Evolutionary conservation across 2,888 invertebrate genomes (phyloP), one percentile per base, ranked within the genome.

Genomic region (Hirtodrosophila alboralis): DNA sequence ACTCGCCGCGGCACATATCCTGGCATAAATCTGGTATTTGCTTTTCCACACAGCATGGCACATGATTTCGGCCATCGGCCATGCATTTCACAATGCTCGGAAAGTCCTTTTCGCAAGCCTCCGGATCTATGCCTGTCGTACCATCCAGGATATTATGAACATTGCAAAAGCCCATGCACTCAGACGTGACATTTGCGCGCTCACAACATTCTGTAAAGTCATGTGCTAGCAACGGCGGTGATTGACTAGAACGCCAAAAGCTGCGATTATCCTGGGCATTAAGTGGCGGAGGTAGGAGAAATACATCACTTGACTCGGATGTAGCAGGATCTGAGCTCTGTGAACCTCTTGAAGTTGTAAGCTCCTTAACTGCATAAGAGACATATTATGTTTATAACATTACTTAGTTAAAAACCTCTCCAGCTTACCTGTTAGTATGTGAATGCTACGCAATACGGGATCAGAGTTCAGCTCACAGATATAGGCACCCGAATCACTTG

Each of bases 151-250:
- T 95, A 49, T 94, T 94, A 86, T 95, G 95, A 16, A 96, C 78
- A 85, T 95, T 95, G 91, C 96, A 96, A 90, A 96, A 96, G 38
- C 96, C 96, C 53, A 95, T 92, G 86, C 96, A 96, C 36, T 92
- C 90, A 7, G 91, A 89, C n/a, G 94, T 93, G 1, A 96, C 95
- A 84, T 95, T 95, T 61, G 93, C 92, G 2, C 91, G 89, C 4
- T 94, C 86, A 80, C 96, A 96, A 89, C 96, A 96, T 75, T 95
- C 94, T 0, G 95, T 96, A 90, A 96, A 96, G 89, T 96, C 96
- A 89, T 96, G 96, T 1, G 93, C 92, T 12, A 92, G 80, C 6
- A 92, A 91, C 9, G 88, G 83, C 21, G 88, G 71, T 7, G 74
- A 48, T 37, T 83, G 79, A 30, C 81, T 84, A 0, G 84, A 61